Evolutionary conservation across 2,888 invertebrate genomes (phyloP).

Genomic region (Himalopsyche japonica): DNA sequence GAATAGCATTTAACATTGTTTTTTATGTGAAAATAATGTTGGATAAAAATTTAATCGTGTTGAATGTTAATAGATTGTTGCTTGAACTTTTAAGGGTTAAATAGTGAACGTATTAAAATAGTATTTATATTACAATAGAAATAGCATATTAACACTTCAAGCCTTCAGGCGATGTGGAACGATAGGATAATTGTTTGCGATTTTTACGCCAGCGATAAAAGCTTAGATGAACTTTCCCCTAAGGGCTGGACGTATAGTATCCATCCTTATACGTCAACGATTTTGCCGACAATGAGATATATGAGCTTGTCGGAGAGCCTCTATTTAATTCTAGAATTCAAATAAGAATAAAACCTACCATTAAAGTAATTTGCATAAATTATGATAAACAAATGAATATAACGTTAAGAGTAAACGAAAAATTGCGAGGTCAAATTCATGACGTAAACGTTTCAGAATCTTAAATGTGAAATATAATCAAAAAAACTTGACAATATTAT

Average conservation of each 20-base stretch:
- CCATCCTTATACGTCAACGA: slow-evolving; percentile 12
- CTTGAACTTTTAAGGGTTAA: background rate
- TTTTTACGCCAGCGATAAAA: slow-evolving; percentile 36
- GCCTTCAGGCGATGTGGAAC: background rate
- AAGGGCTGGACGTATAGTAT: background rate
- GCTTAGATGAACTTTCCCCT: slow-evolving; percentile 17
- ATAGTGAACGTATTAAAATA: background rate
- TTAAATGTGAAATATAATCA: too few relatives aligned
- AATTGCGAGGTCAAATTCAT: too few relatives aligned
- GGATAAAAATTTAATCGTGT: too few relatives aligned
- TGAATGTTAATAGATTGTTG: too few relatives aligned
- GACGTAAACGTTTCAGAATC: too few relatives aligned
- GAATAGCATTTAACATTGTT: too few relatives aligned
- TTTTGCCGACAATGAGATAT: slow-evolving; percentile 24
- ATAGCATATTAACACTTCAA: background rate
- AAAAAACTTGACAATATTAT: too few relatives aligned
- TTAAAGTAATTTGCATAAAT: too few relatives aligned
- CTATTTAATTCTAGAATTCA: background rate
- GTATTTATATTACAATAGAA: background rate
- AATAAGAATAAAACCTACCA: background rate
- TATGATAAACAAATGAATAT: too few relatives aligned
- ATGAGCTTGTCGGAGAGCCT: background rate
- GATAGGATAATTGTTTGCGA: slow-evolving; percentile 39
- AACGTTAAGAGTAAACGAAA: too few relatives aligned
- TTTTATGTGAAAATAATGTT: too few relatives aligned